Base-by-base conservation (phyloP, 2,888 invertebrate species). In the Heteromyza rotundicornis region DNA sequence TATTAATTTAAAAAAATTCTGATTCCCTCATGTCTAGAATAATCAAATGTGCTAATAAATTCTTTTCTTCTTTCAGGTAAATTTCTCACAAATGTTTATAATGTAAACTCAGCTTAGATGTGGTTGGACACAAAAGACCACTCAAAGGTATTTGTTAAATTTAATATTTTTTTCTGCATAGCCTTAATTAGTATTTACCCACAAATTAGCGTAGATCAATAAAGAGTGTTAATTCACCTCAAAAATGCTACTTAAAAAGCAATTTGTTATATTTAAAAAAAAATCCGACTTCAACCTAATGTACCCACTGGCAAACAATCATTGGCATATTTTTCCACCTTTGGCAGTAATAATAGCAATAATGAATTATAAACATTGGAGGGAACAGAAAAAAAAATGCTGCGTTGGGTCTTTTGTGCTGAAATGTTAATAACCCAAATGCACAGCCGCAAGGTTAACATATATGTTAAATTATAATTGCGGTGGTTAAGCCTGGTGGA, bases 1-100 rank as follows among this genome's bases (percentile, higher is more conserved):
- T n/a, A n/a, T n/a, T n/a, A 35, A 22, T 23, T 51, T 2, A 1
- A 1, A 23, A 49, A 49, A 24, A 52, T 32, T 23, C 7, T 27
- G 14, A n/a, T 51, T 27, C 27, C 10, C n/a, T n/a, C 10, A 40
- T 40, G 5, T 32, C 12, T 32, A 32, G 7, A 32, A 32, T 8
- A 24, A 51, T n/a, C 17, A 24, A 12, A 24, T 51, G 20, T 51
- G 23, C 16, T 51, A 24, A 22, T 20, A 49, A 49, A 17, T 22
- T 49, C 32, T 53, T 35, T 24, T 35, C 20, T 35, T 53, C 16
- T 53, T 53, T 53, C 53, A 53, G 53, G 32, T 53, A 53, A 53
- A 53, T 53, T 53, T 53, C 53, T 22, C 53, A 20, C 5, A 3
- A n/a, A 8, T 40, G 14, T 40, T 8, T n/a, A 8, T 8, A 32